Conservation (phyloP, 92 coral and sea anemone genomes). For the Palythoa grandiflora region DNA sequence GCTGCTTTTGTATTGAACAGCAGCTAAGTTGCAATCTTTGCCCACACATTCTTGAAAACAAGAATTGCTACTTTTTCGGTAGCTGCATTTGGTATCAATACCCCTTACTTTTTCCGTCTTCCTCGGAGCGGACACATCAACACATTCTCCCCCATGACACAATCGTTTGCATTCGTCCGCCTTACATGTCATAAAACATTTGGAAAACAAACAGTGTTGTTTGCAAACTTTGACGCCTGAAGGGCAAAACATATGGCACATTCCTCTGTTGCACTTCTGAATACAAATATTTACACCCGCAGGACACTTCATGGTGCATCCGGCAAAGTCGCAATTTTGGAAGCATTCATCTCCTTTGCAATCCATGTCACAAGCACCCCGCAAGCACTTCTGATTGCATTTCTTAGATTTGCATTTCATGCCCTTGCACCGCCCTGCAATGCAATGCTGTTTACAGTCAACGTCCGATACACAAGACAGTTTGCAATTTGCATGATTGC, state of each 20-base stretch:
- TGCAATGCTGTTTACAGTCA: conserved; percentile 27
- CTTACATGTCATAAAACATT: conserved; percentile 35
- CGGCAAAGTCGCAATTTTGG: conserved; percentile 32
- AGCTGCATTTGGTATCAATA: background rate
- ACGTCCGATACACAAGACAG: conserved; percentile 8
- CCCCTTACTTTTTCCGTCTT: background rate
- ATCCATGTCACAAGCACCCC: conserved; percentile 29
- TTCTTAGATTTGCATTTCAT: conserved; percentile 43
- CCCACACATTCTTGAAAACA: conserved; percentile 32
- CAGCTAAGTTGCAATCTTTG: conserved; percentile 10
- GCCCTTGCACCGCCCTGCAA: conserved; percentile 38
- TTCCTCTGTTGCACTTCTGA: conserved; percentile 44
- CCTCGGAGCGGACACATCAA: background rate
- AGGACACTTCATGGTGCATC: conserved; percentile 39
- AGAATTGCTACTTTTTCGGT: background rate
- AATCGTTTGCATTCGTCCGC: conserved; percentile 21
- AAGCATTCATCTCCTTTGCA: conserved; percentile 40
- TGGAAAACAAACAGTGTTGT: conserved; percentile 25
- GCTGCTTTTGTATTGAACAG: conserved; percentile 2
- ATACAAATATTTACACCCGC: conserved; percentile 24
- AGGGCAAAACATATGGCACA: conserved; percentile 28
- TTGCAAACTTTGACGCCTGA: conserved; percentile 28
- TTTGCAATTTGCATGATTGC: conserved; percentile 45
- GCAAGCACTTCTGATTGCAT: conserved; percentile 25
- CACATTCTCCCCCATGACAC: conserved; percentile 38